Evolutionary conservation across 2,797 vertebrate species (phyloP).

Genomic region (Buceros bicornis): DNA sequence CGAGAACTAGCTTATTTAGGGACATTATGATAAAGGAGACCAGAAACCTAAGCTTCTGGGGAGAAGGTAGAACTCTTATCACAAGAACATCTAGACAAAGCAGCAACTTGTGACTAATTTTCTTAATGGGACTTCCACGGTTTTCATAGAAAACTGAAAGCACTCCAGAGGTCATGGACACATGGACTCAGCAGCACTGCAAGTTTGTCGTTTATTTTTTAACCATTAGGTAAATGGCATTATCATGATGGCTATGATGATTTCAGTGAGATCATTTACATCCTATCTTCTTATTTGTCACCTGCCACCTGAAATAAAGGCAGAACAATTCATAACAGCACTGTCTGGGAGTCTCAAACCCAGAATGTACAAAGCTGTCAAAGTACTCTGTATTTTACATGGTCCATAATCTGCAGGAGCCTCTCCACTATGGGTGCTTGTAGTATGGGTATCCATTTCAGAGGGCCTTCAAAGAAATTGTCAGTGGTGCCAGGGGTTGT

Average conservation of each 20-base stretch:
- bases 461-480: background rate
- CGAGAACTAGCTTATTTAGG: background rate
- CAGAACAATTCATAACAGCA: background rate
- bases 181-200: background rate
- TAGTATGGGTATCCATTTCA: background rate
- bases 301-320: background rate
- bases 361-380: background rate
- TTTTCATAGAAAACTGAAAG: background rate
- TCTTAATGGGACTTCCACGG: background rate
- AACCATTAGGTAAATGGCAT: background rate
- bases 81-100: background rate
- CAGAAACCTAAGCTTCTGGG: background rate
- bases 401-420: background rate
- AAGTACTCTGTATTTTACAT: background rate
- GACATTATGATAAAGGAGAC: background rate
- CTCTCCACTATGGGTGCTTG: background rate
- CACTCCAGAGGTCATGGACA: background rate
- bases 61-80: background rate
- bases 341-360: background rate
- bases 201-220: background rate
- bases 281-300: background rate
- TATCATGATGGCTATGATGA: background rate
- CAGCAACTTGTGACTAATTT: background rate
- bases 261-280: background rate
- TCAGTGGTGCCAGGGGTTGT: background rate